Evolutionary conservation across 2,888 invertebrate genomes (phyloP), one percentile per base, ranked within the genome.

Genomic region (Rhingia campestris): DNA sequence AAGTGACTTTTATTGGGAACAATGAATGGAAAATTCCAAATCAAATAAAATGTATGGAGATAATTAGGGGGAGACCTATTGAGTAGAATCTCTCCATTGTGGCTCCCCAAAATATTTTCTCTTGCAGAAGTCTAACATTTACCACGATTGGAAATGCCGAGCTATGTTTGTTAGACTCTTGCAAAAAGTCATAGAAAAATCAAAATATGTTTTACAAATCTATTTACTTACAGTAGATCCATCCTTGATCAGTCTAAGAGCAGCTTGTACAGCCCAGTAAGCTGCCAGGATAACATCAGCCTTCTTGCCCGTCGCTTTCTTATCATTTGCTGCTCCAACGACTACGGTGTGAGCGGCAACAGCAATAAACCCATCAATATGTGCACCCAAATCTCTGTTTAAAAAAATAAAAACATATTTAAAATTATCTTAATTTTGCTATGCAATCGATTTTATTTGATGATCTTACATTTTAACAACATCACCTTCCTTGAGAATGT

Each of bases 351-450:
- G 99, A 35, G 99, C 99, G 69, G 97, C 98, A 63, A 99, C 98
- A 61, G 99, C 99, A 89, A 99, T 98, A 90, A 98, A 99, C 43
- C 99, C 99, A 94, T 99, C 99, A 89, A 99, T 96, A 90, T 99
- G 99, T 85, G 98, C 98, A 87, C 99, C 99, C 90, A 99, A 93
- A 92, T 99, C 99, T 91, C 97, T 97, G 89, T 9, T 77, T 47
- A 63, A 75, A 45, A 35, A 7, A 32, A 37, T 39, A 41, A 33
- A 37, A 64, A 72, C 43, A 5, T 49, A 59, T 75, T 49, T 7
- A 45, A 9, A 10, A 0, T 49, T 56, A 22, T 6, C 22, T 4
- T 39, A 37, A 22, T 22, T 22, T 2, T 4, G 7, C 43, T 7
- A 14, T 4, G 9, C 37, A 12, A 22, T n/a, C 1, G 22, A 2